Percentiles rank a stretch among this genome's conserved stretches.
phyloP scores from a whole-genome alignment of 2,888 invertebrate species.

The Drosophila kokeensis region DNA sequence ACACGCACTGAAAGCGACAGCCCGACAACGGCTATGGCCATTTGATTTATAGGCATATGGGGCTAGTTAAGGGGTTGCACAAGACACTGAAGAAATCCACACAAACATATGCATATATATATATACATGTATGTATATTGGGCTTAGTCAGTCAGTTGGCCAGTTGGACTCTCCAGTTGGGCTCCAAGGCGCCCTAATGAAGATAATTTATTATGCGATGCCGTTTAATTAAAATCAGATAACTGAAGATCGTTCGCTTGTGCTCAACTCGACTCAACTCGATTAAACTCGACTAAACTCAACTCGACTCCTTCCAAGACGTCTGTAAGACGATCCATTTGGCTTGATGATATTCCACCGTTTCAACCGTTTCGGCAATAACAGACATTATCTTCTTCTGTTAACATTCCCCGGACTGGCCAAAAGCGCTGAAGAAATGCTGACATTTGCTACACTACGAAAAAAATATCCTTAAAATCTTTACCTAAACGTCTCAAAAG shows the following conservation, averaged over 20 bases:
- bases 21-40: slow-evolving; percentile 39
- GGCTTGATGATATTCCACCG: slow-evolving; percentile 32
- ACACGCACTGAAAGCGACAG: slow-evolving; percentile 63
- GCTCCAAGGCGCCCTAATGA: slow-evolving; percentile 76
- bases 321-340: slow-evolving; percentile 23
- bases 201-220: slow-evolving; percentile 86
- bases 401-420: slow-evolving; percentile 15
- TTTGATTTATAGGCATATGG: slow-evolving; percentile 62
- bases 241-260: slow-evolving; percentile 70
- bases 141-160: slow-evolving; percentile 45
- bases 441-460: slow-evolving; percentile 29
- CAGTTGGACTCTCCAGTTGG: slow-evolving; percentile 34
- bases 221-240: slow-evolving; percentile 85
- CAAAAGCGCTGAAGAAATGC: slow-evolving; percentile 53
- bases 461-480: not conserved
- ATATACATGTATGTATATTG: slow-evolving; percentile 36
- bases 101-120: slow-evolving; percentile 22
- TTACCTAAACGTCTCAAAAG: not conserved
- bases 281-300: slow-evolving; percentile 33
- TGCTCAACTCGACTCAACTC: slow-evolving; percentile 30
- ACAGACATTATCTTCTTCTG: slow-evolving; percentile 39
- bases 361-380: slow-evolving; percentile 32
- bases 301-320: slow-evolving; percentile 53
- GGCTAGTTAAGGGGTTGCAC: slow-evolving; percentile 39
- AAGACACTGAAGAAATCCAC: slow-evolving; percentile 1